Evolutionary conservation across 2,888 invertebrate species (phyloP).

Genomic region (Phrixothrix hirtus): DNA sequence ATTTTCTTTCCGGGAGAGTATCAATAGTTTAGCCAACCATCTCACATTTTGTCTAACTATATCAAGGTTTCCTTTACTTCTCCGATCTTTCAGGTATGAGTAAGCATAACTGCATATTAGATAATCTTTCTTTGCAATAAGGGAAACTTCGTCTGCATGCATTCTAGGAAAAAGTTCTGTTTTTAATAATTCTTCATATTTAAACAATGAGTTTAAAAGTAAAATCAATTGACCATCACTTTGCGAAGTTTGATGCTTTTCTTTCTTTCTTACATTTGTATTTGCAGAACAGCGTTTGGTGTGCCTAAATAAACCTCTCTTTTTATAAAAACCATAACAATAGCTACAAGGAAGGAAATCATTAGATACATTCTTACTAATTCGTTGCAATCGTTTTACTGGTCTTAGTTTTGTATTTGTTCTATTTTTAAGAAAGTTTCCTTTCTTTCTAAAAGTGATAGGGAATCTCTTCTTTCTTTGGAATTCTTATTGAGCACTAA

Average conservation of each 20-base stretch:
- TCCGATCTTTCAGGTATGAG: constrained; percentile 31
- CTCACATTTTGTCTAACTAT: constrained; percentile 31
- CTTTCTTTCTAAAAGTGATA: constrained; percentile 16
- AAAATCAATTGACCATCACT: constrained; percentile 28
- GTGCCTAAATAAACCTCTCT: constrained; percentile 16
- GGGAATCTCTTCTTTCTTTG: background rate
- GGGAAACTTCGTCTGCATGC: constrained; percentile 3
- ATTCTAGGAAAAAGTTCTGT: constrained; percentile 29
- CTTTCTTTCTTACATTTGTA: constrained; percentile 5
- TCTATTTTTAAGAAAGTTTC: constrained; percentile 23
- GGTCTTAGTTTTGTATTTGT: constrained; percentile 12
- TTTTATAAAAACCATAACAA: constrained; percentile 26
- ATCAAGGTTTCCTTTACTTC: constrained; percentile 35
- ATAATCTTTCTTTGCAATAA: constrained; percentile 16
- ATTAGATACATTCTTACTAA: background rate
- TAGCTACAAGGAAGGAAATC: constrained; percentile 20
- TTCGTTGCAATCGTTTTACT: constrained; percentile 13
- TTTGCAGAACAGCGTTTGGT: constrained; percentile 20
- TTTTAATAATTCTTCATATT: constrained; percentile 29
- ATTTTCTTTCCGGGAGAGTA: constrained; percentile 16
- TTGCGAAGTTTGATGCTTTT: constrained; percentile 22
- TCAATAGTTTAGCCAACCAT: constrained; percentile 30
- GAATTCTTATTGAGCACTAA: background rate
- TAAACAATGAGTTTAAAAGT: constrained; percentile 14
- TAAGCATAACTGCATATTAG: constrained; percentile 33